A percentile compares a stretch with the other conserved stretches of the same genome.
Conservation (phyloP, 2,888 invertebrate species). For the Nomada ferruginata region DNA sequence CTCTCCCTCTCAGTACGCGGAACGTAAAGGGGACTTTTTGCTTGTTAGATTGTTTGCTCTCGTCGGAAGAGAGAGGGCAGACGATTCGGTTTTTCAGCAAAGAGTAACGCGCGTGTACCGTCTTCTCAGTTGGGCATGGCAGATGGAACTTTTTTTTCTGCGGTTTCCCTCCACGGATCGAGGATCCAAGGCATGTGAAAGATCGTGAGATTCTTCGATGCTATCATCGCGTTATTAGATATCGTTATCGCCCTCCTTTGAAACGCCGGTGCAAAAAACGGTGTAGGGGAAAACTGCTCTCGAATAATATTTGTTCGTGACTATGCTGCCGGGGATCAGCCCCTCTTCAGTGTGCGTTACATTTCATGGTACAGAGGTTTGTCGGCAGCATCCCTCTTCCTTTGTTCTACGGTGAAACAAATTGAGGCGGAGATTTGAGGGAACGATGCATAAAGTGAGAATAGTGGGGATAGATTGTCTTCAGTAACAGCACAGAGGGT, state of each 20-base stretch:
- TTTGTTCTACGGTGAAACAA: not conserved
- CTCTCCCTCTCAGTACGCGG: constrained; percentile 7
- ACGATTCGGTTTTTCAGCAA: constrained; percentile 59
- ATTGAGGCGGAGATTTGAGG: too few relatives aligned
- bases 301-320: constrained; percentile 46
- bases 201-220: constrained; percentile 56
- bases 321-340: not conserved
- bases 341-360: not conserved
- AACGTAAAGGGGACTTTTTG: constrained; percentile 74
- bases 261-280: not conserved
- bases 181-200: constrained; percentile 45
- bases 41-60: constrained; percentile 80
- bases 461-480: not conserved
- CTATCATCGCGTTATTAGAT: constrained; percentile 41
- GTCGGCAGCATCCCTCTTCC: not conserved
- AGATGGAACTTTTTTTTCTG: constrained; percentile 40
- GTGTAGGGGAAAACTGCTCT: not conserved
- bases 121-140: constrained; percentile 19
- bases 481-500: too few relatives aligned
- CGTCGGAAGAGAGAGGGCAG: constrained; percentile 49
- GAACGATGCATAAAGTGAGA: not conserved
- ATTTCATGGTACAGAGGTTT: not conserved
- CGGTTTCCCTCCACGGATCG: not conserved
- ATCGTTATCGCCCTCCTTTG: constrained; percentile 28
- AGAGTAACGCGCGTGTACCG: constrained; percentile 35